Evolutionary conservation across 2,113 vertebrate species (phyloP).

Genomic region (Percina caprodes): DNA sequence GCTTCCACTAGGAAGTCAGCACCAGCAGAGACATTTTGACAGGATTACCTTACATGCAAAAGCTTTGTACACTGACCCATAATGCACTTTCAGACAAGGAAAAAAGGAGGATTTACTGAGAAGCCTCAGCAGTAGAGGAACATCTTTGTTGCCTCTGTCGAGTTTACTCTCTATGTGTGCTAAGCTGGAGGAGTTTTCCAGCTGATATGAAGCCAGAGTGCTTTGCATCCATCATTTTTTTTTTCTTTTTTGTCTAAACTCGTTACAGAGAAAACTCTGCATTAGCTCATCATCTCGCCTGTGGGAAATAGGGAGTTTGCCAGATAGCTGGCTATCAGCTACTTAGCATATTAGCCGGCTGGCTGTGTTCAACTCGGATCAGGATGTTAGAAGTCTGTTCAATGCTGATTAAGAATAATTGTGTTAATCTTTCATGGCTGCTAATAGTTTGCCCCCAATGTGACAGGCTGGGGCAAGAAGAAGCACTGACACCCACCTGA

Average conservation of each 20-base stretch:
- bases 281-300: conserved; percentile 46
- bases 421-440: conserved; percentile 41
- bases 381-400: conserved; percentile 35
- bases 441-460: conserved; percentile 30
- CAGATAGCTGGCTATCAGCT: conserved; percentile 48
- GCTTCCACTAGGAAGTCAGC: conserved; percentile 28
- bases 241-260: neutral
- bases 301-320: conserved; percentile 42
- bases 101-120: conserved; percentile 45
- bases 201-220: conserved; percentile 5
- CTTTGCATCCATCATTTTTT: conserved; percentile 13
- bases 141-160: conserved; percentile 43
- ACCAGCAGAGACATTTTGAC: conserved; percentile 48
- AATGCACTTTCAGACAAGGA: conserved; percentile 57
- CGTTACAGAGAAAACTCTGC: conserved; percentile 31
- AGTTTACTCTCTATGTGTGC: conserved; percentile 25
- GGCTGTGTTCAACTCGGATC: conserved; percentile 20
- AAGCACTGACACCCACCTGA: neutral
- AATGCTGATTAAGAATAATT: conserved; percentile 45
- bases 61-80: conserved; percentile 62
- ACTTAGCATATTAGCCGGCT: conserved; percentile 31
- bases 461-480: conserved; percentile 3
- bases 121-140: conserved; percentile 20
- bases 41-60: conserved; percentile 63
- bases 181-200: conserved; percentile 27